Conservation (phyloP, 2,797 vertebrate genomes). For the Gymnocypris eckloni region DNA sequence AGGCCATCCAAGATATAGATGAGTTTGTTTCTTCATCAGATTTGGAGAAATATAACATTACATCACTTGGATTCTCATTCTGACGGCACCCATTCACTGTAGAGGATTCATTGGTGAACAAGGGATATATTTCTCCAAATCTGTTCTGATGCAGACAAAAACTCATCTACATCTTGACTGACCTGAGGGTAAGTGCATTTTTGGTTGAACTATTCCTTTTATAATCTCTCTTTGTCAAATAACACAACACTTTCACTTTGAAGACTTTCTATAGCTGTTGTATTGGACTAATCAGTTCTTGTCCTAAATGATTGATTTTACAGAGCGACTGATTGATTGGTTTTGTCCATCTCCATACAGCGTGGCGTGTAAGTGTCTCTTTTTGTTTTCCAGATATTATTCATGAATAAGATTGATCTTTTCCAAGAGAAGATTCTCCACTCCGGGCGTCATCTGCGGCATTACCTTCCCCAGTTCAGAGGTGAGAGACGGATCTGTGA, state of each 20-base stretch:
- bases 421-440: conserved; percentile 85
- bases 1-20: not conserved
- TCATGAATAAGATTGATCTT: conserved; percentile 85
- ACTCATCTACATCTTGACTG: not conserved
- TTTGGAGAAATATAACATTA: not conserved
- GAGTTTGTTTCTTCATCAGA: not conserved
- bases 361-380: not conserved
- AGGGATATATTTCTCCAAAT: not conserved
- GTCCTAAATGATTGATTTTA: not conserved
- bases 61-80: not conserved
- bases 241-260: not conserved
- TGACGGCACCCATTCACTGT: not conserved
- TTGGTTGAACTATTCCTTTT: not conserved
- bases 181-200: not conserved
- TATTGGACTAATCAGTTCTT: not conserved
- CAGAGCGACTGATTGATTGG: not conserved
- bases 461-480: conserved; percentile 78
- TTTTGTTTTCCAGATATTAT: conserved; percentile 77
- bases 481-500: conserved; percentile 64
- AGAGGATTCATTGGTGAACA: not conserved
- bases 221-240: not conserved
- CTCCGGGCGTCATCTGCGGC: conserved; percentile 77
- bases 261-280: not conserved
- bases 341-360: not conserved
- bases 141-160: not conserved